Base-by-base conservation (phyloP, 2,113 vertebrate species). In the Trochalopteron elliotii region DNA sequence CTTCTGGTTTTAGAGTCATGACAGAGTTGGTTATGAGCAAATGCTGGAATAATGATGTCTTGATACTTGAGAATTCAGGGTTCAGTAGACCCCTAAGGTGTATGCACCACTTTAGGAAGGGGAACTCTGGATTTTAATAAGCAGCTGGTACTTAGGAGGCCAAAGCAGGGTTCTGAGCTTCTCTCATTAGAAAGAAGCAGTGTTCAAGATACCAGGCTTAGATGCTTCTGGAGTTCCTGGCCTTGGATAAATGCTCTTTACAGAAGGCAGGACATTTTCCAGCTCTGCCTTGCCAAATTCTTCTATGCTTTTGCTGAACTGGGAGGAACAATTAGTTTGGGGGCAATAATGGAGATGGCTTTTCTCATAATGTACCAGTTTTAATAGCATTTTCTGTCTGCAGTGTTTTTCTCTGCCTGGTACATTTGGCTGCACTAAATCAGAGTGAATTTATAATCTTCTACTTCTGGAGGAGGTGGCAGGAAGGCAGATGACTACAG, bases 401-500 rank as follows among this genome's bases (percentile, higher is more conserved):
- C 90, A 87, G 28, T 95, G 57, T 71, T 96, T 94, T 84, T 96
- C 69, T 82, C 52, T 65, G 64, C 94, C 78, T 96, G 64, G 60
- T 93, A 63, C 87, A 74, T 92, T 89, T 94, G 75, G 57, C 68
- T 81, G 44, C 63, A 89, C 59, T 95, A 91, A 84, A 92, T 91
- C 80, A 88, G 80, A 90, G 45, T 90, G 93, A 84, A 87, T 92
- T 95, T 90, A 84, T 97, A 95, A 92, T 96, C 69, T 37, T 91
- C 86, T 82, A 74, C 86, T 95, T 94, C 87, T 90, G 65, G 92
- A 93, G 96, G 93, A 78, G 91, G 94, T 70, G 94, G 75, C 2
- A 7, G 94, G 37, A 91, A 95, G 92, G 94, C 85, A 94, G 90
- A 96, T 96, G 90, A 95, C 94, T 95, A 83, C 95, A 95, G 23